phyloP scores from a whole-genome alignment of 1,140 invertebrate genomes.

The Dendroctonus valens region DNA sequence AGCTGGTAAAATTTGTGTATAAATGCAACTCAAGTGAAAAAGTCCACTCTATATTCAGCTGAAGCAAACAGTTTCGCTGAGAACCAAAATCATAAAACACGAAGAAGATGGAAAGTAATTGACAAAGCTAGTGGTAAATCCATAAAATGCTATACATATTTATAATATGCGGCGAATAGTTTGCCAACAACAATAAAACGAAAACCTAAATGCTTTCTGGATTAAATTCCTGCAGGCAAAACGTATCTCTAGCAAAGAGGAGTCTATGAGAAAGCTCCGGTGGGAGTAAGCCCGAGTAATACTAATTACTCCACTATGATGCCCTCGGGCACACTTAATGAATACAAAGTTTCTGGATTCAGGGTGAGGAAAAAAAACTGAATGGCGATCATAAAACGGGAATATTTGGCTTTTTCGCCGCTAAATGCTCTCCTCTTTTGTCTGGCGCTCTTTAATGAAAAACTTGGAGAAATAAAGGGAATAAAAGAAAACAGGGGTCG shows the following conservation, averaged over 20 bases:
- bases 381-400: conserved; percentile 30
- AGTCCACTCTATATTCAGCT: too few relatives aligned
- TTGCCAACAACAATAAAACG: conserved; percentile 9
- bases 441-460: conserved; percentile 29
- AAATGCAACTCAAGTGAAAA: too few relatives aligned
- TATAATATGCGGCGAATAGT: conserved; percentile 5
- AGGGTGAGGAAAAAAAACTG: conserved; percentile 18
- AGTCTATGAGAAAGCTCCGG: conserved; percentile 11
- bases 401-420: conserved; percentile 32
- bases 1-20: too few relatives aligned
- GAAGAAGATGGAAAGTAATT: too few relatives aligned
- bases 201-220: conserved; percentile 12
- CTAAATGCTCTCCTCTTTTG: conserved; percentile 25
- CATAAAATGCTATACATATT: background rate
- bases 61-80: too few relatives aligned
- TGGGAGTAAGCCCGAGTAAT: conserved; percentile 25
- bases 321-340: conserved; percentile 33
- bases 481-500: conserved; percentile 25
- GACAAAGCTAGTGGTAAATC: too few relatives aligned
- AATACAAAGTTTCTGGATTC: conserved; percentile 31
- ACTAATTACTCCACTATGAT: conserved; percentile 32
- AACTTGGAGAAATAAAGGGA: conserved; percentile 25
- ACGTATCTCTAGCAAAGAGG: conserved; percentile 9
- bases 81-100: too few relatives aligned
- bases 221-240: conserved; percentile 19